Evolutionary conservation across 1,140 invertebrate species (phyloP), one percentile per base, ranked within the genome.

Genomic region (Dendrolimus kikuchii): DNA sequence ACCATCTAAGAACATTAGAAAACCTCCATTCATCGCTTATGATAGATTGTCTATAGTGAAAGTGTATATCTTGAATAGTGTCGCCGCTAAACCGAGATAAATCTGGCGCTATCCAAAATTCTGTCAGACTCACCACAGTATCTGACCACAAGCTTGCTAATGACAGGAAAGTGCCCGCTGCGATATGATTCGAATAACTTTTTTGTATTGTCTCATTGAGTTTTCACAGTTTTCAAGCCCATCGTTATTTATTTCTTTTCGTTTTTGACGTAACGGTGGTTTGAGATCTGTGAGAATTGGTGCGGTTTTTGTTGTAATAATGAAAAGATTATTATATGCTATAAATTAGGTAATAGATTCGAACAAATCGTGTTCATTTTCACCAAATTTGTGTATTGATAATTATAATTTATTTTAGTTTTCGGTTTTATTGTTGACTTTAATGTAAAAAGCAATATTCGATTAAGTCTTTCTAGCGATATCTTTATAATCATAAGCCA

Each of bases 141-240:
- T 60, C 56, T 42, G 62, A 74, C 66, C 71, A 71, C 69, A 74
- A 65, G 57, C 46, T 58, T 57, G 55, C 68, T 81, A 82, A 82
- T 79, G 77, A 76, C 65, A 79, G 64, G 74, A 82, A 83, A 81
- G 77, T 74, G 59, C 57, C 54, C 62, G 62, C 56, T 62, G 53
- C 53, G 55, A 62, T 56, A 57, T 59, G 59, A 66, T 9, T 54
- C 46, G 9, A 46, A 46, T 36, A 8, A 48, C 23, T 54, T 53
- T 53, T 51, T 48, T 46, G 10, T 9, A 51, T 41, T 10, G 42
- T 5, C 39, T 54, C 50, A 51, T 48, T 38, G 57, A 54, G 44
- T 59, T 54, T 54, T 49, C 55, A 41, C 37, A 46, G 42, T 51
- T 59, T 59, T 38, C 42, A 10, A 51, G 42, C 48, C 43, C n/a